Conservation (phyloP, 2,888 invertebrate genomes). For the Drosophila acutilabella region DNA sequence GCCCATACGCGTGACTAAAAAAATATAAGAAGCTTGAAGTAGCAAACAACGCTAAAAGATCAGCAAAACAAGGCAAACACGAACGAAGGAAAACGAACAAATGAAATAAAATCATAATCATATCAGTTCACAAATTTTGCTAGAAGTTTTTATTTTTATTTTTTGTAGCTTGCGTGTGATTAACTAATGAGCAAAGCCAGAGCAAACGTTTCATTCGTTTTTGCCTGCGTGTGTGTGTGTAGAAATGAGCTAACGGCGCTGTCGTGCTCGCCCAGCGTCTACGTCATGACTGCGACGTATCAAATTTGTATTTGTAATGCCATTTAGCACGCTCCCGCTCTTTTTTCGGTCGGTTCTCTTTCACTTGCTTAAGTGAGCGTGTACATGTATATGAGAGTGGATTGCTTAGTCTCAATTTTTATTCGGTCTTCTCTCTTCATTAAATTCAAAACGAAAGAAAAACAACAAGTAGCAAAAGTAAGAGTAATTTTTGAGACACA, state of each 20-base stretch:
- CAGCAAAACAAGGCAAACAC: constrained; percentile 24
- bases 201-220: constrained; percentile 1
- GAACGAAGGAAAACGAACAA: constrained; percentile 16
- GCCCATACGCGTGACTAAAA: constrained; percentile 73
- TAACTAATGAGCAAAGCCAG: constrained; percentile 16
- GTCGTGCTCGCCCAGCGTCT: constrained; percentile 23
- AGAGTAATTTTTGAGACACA: constrained; percentile 16
- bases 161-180: constrained; percentile 21
- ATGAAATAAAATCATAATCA: constrained; percentile 60
- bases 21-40: constrained; percentile 26
- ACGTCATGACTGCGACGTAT: constrained; percentile 46
- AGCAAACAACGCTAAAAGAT: constrained; percentile 35
- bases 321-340: constrained; percentile 23
- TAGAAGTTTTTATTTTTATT: constrained; percentile 11
- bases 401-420: constrained; percentile 9
- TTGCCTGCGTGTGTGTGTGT: constrained; percentile 10
- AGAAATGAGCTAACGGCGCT: constrained; percentile 18
- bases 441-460: constrained; percentile 21
- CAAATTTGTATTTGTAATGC: constrained; percentile 32
- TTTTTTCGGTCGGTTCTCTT: constrained; percentile 6
- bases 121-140: constrained; percentile 61
- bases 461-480: constrained; percentile 35
- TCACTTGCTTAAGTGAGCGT: constrained; percentile 4
- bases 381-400: neutral
- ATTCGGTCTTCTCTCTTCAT: constrained; percentile 11